Base-by-base conservation (phyloP, 2,797 vertebrate genomes). In the Mus minutoides region DNA sequence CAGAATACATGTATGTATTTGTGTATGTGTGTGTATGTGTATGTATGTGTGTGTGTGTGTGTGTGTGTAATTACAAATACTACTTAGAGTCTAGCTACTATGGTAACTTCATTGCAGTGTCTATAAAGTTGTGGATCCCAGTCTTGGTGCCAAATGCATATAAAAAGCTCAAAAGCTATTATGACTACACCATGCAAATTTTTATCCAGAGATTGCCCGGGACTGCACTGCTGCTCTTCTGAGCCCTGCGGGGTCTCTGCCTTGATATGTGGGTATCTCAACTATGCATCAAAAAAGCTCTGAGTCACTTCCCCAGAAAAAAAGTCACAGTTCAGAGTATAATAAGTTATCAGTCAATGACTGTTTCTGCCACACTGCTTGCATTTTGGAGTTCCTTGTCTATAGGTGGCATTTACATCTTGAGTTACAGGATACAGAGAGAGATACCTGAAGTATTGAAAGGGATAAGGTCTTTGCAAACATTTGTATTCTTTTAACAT, bases 11-110 rank as follows among this genome's bases (percentile, higher is more conserved):
- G 95, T 96, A 58, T 90, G 94, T 95, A 46, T 96, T 9, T 90
- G 77, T 77, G 21, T 80, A 56, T 97, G 85, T 97, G 62, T 85
- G 56, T 82, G 54, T 46, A 7, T 91, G 69, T 82, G 24, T 97
- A 77, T 97, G 14, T 83, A 26, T 84, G 4, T 83, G 0, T 83
- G 24, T 84, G 2, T 46, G 8, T 96, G 60, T 92, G 87, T 83
- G n/a, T 90, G 60, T 92, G 88, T 97, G 88, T 96, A 85, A 84
- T 97, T 97, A 98, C 95, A 98, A 97, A 97, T 94, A 97, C 97
- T 97, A 97, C 96, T 97, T 98, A 97, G 97, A 97, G 83, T 94
- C 95, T 85, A 97, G 97, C 97, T 97, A 97, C 92, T 97, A 94
- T 97, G 95, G 97, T 98, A 92, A 97, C 96, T 92, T 97, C 95